Percentiles rank a stretch among this genome's conserved stretches.
These are phyloP conservation scores for Eospalax fontanierii DNA, from an alignment of 2,797 vertebrate species.

Conservation along the genomic window DNA sequence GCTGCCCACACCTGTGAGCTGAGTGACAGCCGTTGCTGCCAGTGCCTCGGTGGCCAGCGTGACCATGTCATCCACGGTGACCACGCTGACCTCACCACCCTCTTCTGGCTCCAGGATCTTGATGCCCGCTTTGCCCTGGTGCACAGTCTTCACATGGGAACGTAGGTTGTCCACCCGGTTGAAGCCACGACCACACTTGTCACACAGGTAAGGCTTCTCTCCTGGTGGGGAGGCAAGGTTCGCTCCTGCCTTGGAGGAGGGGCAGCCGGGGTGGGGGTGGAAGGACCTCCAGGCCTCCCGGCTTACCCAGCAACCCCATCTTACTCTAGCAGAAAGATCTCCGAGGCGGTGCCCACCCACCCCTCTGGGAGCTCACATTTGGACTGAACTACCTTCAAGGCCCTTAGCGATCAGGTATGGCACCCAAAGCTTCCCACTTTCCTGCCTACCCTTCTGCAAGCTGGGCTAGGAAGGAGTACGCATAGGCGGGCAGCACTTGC, in stretches of 20 bases:
- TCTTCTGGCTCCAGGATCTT: constrained; percentile 93
- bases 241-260: constrained; percentile 58
- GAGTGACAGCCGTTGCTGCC: constrained; percentile 94
- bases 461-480: background rate
- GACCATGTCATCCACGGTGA: constrained; percentile 97
- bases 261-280: background rate
- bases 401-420: background rate
- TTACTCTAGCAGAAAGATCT: constrained; percentile 36
- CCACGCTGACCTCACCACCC: constrained; percentile 95
- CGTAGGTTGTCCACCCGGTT: constrained; percentile 99
- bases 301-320: constrained; percentile 46
- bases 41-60: constrained; percentile 95
- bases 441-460: background rate
- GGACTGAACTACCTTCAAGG: background rate
- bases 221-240: constrained; percentile 88
- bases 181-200: constrained; percentile 98
- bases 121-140: constrained; percentile 98
- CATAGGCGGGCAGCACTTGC: background rate
- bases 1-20: constrained; percentile 94
- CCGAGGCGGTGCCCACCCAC: background rate
- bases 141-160: constrained; percentile 98
- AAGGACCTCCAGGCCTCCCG: constrained; percentile 68
- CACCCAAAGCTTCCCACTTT: background rate
- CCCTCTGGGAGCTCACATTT: background rate
- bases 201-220: constrained; percentile 98